A percentile compares a stretch with the other conserved stretches of the same genome.
Conservation (phyloP, 1,140 invertebrate species). For the Dendroctonus ponderosae region DNA sequence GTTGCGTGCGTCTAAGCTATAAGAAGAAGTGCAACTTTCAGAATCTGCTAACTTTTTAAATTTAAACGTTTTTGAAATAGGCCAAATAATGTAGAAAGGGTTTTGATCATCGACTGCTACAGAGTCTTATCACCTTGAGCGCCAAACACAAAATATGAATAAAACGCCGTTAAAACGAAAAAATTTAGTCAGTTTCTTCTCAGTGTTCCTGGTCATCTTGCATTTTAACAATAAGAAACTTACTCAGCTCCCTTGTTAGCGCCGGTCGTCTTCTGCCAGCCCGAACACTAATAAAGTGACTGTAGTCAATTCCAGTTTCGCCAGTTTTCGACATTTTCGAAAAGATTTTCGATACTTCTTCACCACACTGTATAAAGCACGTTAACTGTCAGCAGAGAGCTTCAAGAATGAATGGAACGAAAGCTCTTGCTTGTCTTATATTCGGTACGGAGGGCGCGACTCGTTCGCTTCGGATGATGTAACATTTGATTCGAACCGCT, state of each 20-base stretch:
- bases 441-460: conserved; percentile 2
- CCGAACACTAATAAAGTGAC: conserved; percentile 45
- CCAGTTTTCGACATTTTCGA: conserved; percentile 11
- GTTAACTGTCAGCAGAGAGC: background rate
- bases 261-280: conserved; percentile 47
- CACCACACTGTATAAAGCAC: background rate
- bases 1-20: too few species aligned
- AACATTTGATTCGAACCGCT: background rate
- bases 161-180: too few species aligned
- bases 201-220: too few species aligned
- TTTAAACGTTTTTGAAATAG: too few species aligned
- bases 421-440: background rate
- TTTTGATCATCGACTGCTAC: too few species aligned
- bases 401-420: conserved; percentile 16
- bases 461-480: conserved; percentile 12
- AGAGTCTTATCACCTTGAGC: too few species aligned
- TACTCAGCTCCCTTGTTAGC: conserved; percentile 49
- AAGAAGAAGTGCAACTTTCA: too few species aligned
- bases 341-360: background rate
- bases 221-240: conserved; percentile 34
- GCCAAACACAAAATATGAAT: too few species aligned
- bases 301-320: conserved; percentile 41
- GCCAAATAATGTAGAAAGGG: too few species aligned
- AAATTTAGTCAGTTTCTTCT: too few species aligned
- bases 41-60: too few species aligned